Percentiles rank a stretch among this genome's conserved stretches.
Evolutionary conservation across 2,797 vertebrate genomes (phyloP).

Genomic region (Sebastes dallii): DNA sequence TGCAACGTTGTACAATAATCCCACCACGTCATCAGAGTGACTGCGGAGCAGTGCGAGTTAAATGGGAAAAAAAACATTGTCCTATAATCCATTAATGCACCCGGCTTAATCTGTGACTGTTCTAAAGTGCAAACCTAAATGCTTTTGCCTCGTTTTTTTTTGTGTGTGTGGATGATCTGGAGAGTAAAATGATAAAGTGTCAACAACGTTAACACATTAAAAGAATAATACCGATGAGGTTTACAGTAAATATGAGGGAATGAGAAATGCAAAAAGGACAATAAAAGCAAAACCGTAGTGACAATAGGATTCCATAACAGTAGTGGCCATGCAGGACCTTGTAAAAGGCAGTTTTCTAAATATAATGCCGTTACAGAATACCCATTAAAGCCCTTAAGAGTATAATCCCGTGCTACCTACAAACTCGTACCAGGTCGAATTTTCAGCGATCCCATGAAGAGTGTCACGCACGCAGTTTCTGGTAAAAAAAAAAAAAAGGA

Average conservation of each 20-base stretch:
- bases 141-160: conserved; percentile 49
- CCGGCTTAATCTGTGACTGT: conserved; percentile 78
- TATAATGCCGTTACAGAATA: conserved; percentile 63
- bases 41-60: conserved; percentile 54
- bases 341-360: conserved; percentile 46
- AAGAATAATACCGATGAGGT: conserved; percentile 41
- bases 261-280: not conserved
- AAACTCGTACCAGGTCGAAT: conserved; percentile 52
- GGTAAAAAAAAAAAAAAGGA: conserved; percentile 12
- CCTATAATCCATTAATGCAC: conserved; percentile 81
- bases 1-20: conserved; percentile 63
- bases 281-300: conserved; percentile 22
- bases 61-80: conserved; percentile 68
- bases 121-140: conserved; percentile 76
- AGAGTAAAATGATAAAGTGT: conserved; percentile 34
- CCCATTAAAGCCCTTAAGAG: conserved; percentile 73
- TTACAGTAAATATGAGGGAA: conserved; percentile 1
- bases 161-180: conserved; percentile 40
- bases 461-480: conserved; percentile 34
- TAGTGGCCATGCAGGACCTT: not conserved
- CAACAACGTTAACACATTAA: conserved; percentile 36
- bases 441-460: conserved; percentile 51
- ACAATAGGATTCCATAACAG: conserved; percentile 36
- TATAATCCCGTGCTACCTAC: conserved; percentile 72
- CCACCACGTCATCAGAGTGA: conserved; percentile 52